Conservation (phyloP, 1,140 invertebrate genomes). For the Lepidurus arcticus region DNA sequence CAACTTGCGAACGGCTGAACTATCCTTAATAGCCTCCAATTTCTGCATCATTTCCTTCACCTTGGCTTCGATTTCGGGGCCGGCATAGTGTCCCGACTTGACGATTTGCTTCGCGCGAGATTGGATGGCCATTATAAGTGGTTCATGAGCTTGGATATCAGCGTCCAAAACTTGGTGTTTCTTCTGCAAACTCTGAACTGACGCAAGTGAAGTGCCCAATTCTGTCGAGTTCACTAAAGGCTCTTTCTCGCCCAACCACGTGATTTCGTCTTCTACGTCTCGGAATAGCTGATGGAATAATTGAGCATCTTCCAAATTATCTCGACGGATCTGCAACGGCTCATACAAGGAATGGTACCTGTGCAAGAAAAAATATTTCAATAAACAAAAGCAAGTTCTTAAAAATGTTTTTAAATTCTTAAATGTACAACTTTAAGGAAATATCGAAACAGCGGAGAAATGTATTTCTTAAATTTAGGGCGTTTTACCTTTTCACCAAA, state of each 20-base stretch:
- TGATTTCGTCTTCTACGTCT: slow-evolving; percentile 78
- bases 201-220: slow-evolving; percentile 69
- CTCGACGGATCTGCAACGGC: slow-evolving; percentile 78
- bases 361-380: slow-evolving; percentile 26
- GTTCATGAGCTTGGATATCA: slow-evolving; percentile 73
- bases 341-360: slow-evolving; percentile 78
- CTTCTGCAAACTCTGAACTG: slow-evolving; percentile 94
- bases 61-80: slow-evolving; percentile 60
- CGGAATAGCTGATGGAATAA: slow-evolving; percentile 76
- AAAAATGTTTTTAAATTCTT: neutral
- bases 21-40: slow-evolving; percentile 59
- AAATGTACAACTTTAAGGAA: neutral
- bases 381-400: slow-evolving; percentile 20
- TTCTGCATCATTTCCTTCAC: slow-evolving; percentile 59
- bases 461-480: neutral
- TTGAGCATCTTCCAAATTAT: slow-evolving; percentile 81
- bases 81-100: slow-evolving; percentile 74
- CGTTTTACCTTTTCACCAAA: slow-evolving; percentile 56
- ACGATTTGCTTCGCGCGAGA: slow-evolving; percentile 69
- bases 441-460: slow-evolving; percentile 9
- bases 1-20: slow-evolving; percentile 62
- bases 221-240: slow-evolving; percentile 71
- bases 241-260: slow-evolving; percentile 81
- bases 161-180: slow-evolving; percentile 82
- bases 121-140: slow-evolving; percentile 64